phyloP scores from a whole-genome alignment of 2,797 vertebrate genomes.

The Novumbra hubbsi region DNA sequence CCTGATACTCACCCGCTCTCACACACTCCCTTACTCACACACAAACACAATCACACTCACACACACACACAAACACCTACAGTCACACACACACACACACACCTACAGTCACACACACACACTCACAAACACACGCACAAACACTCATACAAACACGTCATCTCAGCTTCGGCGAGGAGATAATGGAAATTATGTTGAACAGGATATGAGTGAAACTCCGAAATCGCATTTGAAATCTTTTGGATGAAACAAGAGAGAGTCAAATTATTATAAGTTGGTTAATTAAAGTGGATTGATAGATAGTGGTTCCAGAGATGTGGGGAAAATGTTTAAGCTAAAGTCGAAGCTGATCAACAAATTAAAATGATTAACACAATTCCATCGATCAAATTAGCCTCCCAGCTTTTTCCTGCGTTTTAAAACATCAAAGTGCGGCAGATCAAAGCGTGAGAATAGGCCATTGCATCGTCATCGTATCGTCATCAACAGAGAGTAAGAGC shows the following conservation, averaged over 20 bases:
- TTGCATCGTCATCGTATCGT: constrained; percentile 45
- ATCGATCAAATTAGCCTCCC: constrained; percentile 63
- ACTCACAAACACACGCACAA: neutral
- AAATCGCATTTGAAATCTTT: constrained; percentile 37
- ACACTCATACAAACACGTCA: neutral
- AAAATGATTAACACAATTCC: constrained; percentile 50
- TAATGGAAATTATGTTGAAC: constrained; percentile 12
- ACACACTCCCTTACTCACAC: neutral
- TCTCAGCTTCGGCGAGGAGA: constrained; percentile 8
- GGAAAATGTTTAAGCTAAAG: constrained; percentile 44
- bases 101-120: too few relatives aligned
- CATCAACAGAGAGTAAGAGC: constrained; percentile 41
- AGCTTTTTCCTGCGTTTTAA: constrained; percentile 51
- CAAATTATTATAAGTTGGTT: constrained; percentile 50
- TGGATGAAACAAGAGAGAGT: constrained; percentile 37
- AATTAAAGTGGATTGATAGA: constrained; percentile 43
- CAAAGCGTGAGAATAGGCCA: constrained; percentile 25
- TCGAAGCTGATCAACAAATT: constrained; percentile 60
- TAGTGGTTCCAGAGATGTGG: constrained; percentile 13
- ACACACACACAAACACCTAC: neutral
- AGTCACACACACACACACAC: neutral
- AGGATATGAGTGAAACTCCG: constrained; percentile 8
- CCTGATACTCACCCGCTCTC: neutral
- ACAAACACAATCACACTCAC: neutral
- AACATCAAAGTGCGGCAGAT: constrained; percentile 47